Evolutionary conservation across 2,797 vertebrate genomes (phyloP), one percentile per base, ranked within the genome.

Genomic region (Jordanella pulchra): DNA sequence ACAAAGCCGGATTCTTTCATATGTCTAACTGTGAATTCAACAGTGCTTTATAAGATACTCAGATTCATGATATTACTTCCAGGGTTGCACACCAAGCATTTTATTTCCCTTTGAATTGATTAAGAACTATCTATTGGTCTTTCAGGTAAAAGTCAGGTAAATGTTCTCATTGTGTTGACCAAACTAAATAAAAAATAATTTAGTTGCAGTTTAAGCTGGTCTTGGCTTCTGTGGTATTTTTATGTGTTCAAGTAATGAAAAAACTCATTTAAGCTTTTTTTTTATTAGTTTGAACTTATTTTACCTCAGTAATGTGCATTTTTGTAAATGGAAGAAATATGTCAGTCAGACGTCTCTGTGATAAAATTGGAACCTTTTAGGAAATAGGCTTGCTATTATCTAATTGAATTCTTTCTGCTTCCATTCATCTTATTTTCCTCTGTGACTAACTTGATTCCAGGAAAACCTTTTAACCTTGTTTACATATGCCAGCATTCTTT

Each of bases 391-490:
- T 61, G 58, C 60, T 48, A 15, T 76, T 71, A 81, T 81, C 47
- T 65, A 76, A 83, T 71, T 23, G n/a, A 64, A n/a, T 21, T 73
- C 56, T 51, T 12, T 42, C 25, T 50, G 12, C 65, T 28, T 58
- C 65, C 67, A 61, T 76, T 67, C 32, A 50, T 75, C 60, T 44
- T 60, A 30, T 45, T 67, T 53, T 11, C 39, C 35, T 32, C 25
- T 3, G 5, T 67, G 69, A 63, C 58, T 7, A 55, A 67, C 27
- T 48, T 30, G 23, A 53, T 71, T 80, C 73, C 69, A 58, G 65
- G 54, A 65, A 78, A 80, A 77, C 68, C 74, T 73, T 80, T 80
- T 65, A 69, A 39, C 30, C n/a, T 39, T 30, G 25, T 48, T 30
- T 3, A 67, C 35, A 61, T 79, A 28, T 70, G 6, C 58, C 61